Conservation (phyloP, 2,888 invertebrate genomes). For the Aleiodes alternator region DNA sequence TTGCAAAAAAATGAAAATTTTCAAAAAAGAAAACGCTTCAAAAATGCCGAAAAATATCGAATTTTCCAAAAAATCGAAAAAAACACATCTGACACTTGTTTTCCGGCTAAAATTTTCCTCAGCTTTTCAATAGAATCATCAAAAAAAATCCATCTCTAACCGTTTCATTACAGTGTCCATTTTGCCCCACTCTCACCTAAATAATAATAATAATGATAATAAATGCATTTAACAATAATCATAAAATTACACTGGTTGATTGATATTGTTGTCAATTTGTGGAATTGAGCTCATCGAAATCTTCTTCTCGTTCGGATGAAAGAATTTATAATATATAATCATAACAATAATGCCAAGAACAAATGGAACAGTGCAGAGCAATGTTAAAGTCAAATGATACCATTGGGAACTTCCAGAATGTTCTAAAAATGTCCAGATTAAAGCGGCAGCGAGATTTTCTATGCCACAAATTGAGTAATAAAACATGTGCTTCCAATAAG, state of each 20-base stretch:
- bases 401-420: slow-evolving; percentile 66
- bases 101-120: too few relatives aligned
- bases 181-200: too few relatives aligned
- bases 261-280: neutral
- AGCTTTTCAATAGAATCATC: too few relatives aligned
- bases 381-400: slow-evolving; percentile 81
- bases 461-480: slow-evolving; percentile 83
- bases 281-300: neutral
- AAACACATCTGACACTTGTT: too few relatives aligned
- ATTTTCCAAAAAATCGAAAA: too few relatives aligned
- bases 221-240: too few relatives aligned
- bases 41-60: too few relatives aligned
- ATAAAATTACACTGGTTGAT: neutral
- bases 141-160: too few relatives aligned
- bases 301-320: slow-evolving; percentile 79
- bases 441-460: slow-evolving; percentile 82
- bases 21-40: too few relatives aligned
- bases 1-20: too few relatives aligned
- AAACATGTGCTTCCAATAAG: slow-evolving; percentile 82
- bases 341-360: slow-evolving; percentile 82
- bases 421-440: slow-evolving; percentile 77
- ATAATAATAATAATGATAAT: too few relatives aligned
- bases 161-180: too few relatives aligned
- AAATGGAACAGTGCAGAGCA: slow-evolving; percentile 81
- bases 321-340: slow-evolving; percentile 84